Evolutionary conservation across 1,140 invertebrate species (phyloP), one percentile per base, ranked within the genome.

Genomic region (Penaeus vannamei): DNA sequence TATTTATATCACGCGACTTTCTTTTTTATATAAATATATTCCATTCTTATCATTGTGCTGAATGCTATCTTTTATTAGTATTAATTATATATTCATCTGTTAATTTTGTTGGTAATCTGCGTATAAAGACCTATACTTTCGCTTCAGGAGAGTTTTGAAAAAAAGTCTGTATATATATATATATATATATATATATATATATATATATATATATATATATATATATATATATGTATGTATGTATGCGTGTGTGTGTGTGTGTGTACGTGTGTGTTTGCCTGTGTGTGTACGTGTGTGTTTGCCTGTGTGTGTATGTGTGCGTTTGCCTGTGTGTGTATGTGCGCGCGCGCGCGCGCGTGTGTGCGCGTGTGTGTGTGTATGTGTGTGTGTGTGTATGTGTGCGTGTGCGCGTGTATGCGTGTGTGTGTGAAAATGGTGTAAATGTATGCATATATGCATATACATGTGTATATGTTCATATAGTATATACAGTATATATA

Each of bases 181-280:
- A 72, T 32, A 72, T 72, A 72, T 72, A 72, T 32, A 72, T 72
- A 72, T 72, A 72, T 32, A 72, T 72, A 72, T 72, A 72, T 23
- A 72, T 23, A 72, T 72, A 72, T 72, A 72, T 72, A 32, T 72
- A 32, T 19, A 66, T 4, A 66, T 5, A 66, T 5, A 66, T 12
- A 66, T 66, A 66, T 66, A 66, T 66, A 66, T 66, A 66, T 66
- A 66, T 66, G 14, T 26, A 66, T 66, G 19, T 72, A 32, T 72
- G 19, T 72, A 32, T 72, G 19, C 23, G 19, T 72, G 19, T 72
- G 17, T 72, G 19, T 72, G 19, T 72, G 19, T 72, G 19, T 72
- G 19, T 72, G 19, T 72, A 32, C 23, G 19, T 72, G 19, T 72
- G 17, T 32, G 19, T 72, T 17, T 72, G 2, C 23, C 0, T 72